A percentile compares a stretch with the other conserved stretches of the same genome.
phyloP scores from a whole-genome alignment of 2,888 invertebrate genomes.

The Erebia aethiops region DNA sequence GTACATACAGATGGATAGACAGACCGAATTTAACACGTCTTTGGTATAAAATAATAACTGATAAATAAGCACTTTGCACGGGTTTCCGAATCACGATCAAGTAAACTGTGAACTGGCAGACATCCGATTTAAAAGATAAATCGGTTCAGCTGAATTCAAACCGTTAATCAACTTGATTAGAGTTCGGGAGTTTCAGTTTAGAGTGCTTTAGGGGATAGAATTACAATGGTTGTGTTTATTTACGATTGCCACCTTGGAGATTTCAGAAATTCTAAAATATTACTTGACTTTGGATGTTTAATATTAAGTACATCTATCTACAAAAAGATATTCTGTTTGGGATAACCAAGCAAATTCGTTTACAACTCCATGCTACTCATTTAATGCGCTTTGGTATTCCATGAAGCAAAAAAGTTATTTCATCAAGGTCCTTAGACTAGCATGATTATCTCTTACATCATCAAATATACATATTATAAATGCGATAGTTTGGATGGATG shows the following conservation, averaged over 20 bases:
- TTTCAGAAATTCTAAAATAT: background rate
- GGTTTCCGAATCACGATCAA: conserved; percentile 7
- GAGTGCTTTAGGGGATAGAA: background rate
- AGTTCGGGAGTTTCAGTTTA: conserved; percentile 10
- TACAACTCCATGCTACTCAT: no score
- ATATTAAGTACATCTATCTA: no score
- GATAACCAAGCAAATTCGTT: no score
- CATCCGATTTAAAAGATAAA: conserved; percentile 18
- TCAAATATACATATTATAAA: no score
- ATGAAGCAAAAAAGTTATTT: no score
- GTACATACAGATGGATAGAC: background rate
- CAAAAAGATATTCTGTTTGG: no score
- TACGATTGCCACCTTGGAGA: background rate
- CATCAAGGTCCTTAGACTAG: no score
- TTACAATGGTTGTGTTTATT: background rate
- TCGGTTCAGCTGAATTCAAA: conserved; percentile 19
- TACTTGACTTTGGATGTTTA: no score
- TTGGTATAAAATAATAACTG: background rate
- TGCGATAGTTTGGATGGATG: no score
- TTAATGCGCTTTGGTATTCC: no score
- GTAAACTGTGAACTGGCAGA: conserved; percentile 18
- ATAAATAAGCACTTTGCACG: background rate
- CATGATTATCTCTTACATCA: no score
- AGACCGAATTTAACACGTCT: background rate
- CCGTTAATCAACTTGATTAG: conserved; percentile 24